Conservation (phyloP, 2,888 invertebrate genomes). For the Mesochorus sp. region DNA sequence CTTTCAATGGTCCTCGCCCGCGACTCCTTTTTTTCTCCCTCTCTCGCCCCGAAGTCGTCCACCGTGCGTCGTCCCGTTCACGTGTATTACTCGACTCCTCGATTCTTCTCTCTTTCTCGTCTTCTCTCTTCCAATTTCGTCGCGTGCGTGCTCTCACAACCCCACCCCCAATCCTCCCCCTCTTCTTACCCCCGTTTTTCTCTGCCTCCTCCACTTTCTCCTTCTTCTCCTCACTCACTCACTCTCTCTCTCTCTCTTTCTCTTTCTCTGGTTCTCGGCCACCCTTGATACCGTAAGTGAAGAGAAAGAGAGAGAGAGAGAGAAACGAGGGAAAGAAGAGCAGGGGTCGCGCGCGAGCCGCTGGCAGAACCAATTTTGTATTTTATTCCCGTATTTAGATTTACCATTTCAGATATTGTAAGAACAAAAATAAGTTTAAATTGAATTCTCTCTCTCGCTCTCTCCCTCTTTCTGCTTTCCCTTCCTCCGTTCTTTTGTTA, state of each 20-base stretch:
- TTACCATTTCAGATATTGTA: conserved; percentile 78
- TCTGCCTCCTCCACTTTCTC: conserved; percentile 14
- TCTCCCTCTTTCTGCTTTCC: conserved; percentile 34
- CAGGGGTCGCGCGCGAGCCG: conserved; percentile 47
- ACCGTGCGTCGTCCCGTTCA: conserved; percentile 19
- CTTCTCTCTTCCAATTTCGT: conserved; percentile 60
- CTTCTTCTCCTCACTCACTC: conserved; percentile 2
- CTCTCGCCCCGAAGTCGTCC: conserved; percentile 36
- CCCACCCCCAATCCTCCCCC: conserved; percentile 48
- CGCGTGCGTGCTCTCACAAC: conserved; percentile 39
- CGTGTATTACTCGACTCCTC: conserved; percentile 31
- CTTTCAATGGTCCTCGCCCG: conserved; percentile 41
- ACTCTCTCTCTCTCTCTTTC: conserved; percentile 15
- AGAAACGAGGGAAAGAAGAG: background rate
- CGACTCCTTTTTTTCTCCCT: conserved; percentile 30
- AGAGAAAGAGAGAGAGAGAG: conserved; percentile 10
- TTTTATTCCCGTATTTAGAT: conserved; percentile 79
- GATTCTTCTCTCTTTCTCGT: conserved; percentile 26
- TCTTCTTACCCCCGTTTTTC: conserved; percentile 24
- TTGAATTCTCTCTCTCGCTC: conserved; percentile 72
- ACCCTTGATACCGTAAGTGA: background rate
- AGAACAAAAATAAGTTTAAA: conserved; percentile 81
- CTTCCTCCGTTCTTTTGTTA: conserved; percentile 13
- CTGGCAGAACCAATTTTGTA: conserved; percentile 76
- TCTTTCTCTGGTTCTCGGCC: conserved; percentile 4